Base-by-base conservation (phyloP, 2,888 invertebrate species). In the Leptura quadrifasciata region DNA sequence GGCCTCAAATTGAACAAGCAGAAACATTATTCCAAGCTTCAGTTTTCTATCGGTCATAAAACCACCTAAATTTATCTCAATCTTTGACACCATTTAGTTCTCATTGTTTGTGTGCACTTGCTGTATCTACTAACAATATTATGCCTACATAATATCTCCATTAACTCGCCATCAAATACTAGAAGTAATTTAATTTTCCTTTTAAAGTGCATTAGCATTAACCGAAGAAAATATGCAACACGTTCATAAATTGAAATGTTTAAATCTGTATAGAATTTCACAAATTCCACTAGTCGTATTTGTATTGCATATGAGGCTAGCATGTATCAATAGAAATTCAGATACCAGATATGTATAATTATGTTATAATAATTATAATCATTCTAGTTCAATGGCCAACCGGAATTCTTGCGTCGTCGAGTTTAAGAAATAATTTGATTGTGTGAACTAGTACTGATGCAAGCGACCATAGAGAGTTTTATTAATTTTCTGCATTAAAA, bases 151-250 rank as follows among this genome's bases (percentile, higher is more conserved):
- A 58, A 69, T 69, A 57, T 58, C 69, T 69, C 69, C 69, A 69
- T 69, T 58, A 69, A 39, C 58, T 39, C 55, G 47, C 69, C 58
- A 47, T 69, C 69, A 58, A 21, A 69, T 21, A 39, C 69, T 20
- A 39, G 24, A 57, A 69, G 35, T 63, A 72, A 72, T 64, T 72
- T 55, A 35, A 64, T 64, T 64, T 68, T 64, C 21, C 65, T 54
- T 65, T 47, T 63, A 58, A 65, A 65, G 72, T 72, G 65, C 65
- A 72, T 65, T 72, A 72, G 55, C 72, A 72, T 72, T 72, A 72
- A 20, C 72, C 55, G 65, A 39, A 39, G 39, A 68, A 64, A 69
- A 69, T 69, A 60, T 69, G 69, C 47, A 47, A 47, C 47, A n/a
- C n/a, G 47, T 15, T 47, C 47, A 5, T 47, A 47, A 39, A 39